Base-by-base conservation (phyloP, 2,888 invertebrate species). In the Synanthedon tipuliformis region DNA sequence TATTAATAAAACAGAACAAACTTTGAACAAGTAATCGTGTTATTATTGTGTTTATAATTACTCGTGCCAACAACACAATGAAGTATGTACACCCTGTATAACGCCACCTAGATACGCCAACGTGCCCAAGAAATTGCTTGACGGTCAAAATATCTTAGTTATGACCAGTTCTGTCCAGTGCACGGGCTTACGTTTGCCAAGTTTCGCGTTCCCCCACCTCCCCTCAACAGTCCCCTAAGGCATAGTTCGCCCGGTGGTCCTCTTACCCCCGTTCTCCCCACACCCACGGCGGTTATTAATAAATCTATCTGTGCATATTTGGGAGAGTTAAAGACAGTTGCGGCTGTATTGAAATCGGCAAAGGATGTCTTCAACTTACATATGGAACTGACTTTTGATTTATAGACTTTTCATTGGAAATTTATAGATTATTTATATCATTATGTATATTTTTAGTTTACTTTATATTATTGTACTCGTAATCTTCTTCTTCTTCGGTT, bases 111-210 rank as follows among this genome's bases (percentile, higher is more conserved):
- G 66, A 66, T 63, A 67, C 63, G 63, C 62, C 63, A 57, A 70
- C 71, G 72, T 66, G 69, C 74, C 81, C 81, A 86, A 84, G 85
- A 83, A 82, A 85, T 85, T 79, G 82, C 83, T 77, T 79, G 84
- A 81, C 84, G 82, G 83, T 84, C 87, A 85, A 87, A 86, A 86
- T 84, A 86, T 87, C 86, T 86, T 86, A 84, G 86, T 83, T 87
- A 86, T 86, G 86, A 82, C 86, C 83, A 80, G 76, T 82, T 73
- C 84, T 87, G 87, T 86, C 87, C 85, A 69, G 81, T 69, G 70
- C 86, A 86, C 68, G 75, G 34, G 81, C 82, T 81, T 81, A 84
- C 81, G 81, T 78, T 81, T 78, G 82, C 82, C 80, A 84, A 84
- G 77, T 73, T 82, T 77, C 71, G 60, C 69, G 34, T 34, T 34